A percentile compares a stretch with the other conserved stretches of the same genome.
Conservation (phyloP, 1,140 invertebrate genomes). For the Pseudomyrmex gracilis region DNA sequence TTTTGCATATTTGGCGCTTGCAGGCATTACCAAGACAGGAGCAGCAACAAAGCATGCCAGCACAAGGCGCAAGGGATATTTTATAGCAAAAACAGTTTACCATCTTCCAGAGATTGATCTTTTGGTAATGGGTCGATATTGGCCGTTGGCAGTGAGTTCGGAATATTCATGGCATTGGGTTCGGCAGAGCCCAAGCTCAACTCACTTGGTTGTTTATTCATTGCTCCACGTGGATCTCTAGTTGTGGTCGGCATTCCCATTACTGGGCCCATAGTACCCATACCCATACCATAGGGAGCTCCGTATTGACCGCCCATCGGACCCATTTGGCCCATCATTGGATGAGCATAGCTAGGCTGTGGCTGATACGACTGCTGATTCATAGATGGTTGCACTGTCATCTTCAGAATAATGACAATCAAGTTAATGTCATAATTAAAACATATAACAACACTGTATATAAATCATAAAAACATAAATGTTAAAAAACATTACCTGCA, state of each 20-base stretch:
- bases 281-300: slow-evolving; percentile 83
- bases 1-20: slow-evolving; percentile 9
- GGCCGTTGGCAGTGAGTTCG: slow-evolving; percentile 81
- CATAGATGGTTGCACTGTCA: slow-evolving; percentile 90
- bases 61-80: slow-evolving; percentile 72
- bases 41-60: slow-evolving; percentile 79
- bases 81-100: slow-evolving; percentile 86
- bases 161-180: slow-evolving; percentile 83
- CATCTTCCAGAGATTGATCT: slow-evolving; percentile 89
- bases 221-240: slow-evolving; percentile 83
- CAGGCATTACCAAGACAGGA: slow-evolving; percentile 71
- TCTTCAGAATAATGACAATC: slow-evolving; percentile 79
- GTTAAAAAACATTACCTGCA: slow-evolving; percentile 88
- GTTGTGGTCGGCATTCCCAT: slow-evolving; percentile 84
- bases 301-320: slow-evolving; percentile 85
- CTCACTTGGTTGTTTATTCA: slow-evolving; percentile 92
- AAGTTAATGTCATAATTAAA: slow-evolving; percentile 15
- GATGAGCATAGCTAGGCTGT: slow-evolving; percentile 85
- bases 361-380: slow-evolving; percentile 85
- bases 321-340: slow-evolving; percentile 86
- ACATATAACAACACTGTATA: neutral
- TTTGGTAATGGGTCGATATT: slow-evolving; percentile 86
- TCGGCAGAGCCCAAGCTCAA: slow-evolving; percentile 87
- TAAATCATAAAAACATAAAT: neutral
- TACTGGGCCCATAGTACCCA: slow-evolving; percentile 88